These are phyloP conservation scores for Heteromormyrus szaboi DNA, from an alignment of 2,797 vertebrate genomes.

Conservation along the genomic window DNA sequence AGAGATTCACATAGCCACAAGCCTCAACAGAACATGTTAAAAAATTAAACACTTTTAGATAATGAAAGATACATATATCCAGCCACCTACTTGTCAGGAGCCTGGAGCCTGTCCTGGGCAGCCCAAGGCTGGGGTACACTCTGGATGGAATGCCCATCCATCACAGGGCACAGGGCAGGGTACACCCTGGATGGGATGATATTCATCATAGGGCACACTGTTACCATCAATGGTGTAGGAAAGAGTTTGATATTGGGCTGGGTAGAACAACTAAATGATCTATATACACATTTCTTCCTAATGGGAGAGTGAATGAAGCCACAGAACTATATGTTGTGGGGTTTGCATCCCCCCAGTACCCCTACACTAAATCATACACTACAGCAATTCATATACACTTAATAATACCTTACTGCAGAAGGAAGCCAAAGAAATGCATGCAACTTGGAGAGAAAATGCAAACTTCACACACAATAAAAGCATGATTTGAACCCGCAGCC, in stretches of 20 bases:
- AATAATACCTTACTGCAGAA: not conserved
- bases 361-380: not conserved
- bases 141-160: not conserved
- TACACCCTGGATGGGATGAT: not conserved
- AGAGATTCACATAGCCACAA: not conserved
- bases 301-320: not conserved
- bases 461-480: not conserved
- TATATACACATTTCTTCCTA: not conserved
- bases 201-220: not conserved
- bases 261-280: not conserved
- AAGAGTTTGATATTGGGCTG: not conserved
- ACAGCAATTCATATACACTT: not conserved
- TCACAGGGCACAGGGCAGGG: not conserved
- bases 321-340: not conserved
- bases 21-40: not conserved
- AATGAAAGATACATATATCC: not conserved
- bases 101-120: not conserved
- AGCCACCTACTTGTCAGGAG: not conserved
- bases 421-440: not conserved
- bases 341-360: not conserved
- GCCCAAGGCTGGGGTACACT: not conserved
- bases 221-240: not conserved
- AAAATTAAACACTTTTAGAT: not conserved
- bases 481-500: not conserved
- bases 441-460: not conserved